These are phyloP conservation scores for Dasypus novemcinctus DNA, from an alignment of 2,113 vertebrate species.

Conservation along the genomic window DNA sequence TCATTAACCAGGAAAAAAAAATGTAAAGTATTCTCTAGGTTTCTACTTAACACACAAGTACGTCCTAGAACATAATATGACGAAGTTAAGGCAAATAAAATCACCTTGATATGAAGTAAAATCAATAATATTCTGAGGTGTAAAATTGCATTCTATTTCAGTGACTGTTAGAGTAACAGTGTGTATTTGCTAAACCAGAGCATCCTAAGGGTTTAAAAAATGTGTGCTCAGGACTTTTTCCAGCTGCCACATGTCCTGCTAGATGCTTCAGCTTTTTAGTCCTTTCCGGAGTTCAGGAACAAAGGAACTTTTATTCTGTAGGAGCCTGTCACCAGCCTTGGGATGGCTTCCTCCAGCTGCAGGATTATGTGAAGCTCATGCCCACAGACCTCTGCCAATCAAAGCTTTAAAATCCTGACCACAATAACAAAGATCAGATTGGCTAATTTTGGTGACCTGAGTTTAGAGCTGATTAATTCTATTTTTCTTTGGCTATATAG, in stretches of 20 bases:
- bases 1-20: background rate
- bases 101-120: slow-evolving; percentile 9
- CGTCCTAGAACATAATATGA: background rate
- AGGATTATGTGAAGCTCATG: fast-evolving
- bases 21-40: background rate
- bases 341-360: background rate
- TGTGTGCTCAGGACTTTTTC: background rate
- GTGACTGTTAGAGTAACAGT: background rate
- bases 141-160: background rate
- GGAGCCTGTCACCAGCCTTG: background rate
- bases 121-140: background rate
- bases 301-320: background rate
- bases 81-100: background rate
- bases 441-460: background rate
- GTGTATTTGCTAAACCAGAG: background rate
- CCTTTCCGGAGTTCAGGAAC: background rate
- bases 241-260: background rate
- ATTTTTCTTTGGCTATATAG: background rate
- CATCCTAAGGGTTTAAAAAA: background rate
- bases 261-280: background rate
- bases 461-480: background rate
- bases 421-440: background rate
- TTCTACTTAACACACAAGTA: background rate
- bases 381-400: background rate
- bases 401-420: background rate